Conservation (phyloP, 2,113 vertebrate species). For the Benthochromis sp. region DNA sequence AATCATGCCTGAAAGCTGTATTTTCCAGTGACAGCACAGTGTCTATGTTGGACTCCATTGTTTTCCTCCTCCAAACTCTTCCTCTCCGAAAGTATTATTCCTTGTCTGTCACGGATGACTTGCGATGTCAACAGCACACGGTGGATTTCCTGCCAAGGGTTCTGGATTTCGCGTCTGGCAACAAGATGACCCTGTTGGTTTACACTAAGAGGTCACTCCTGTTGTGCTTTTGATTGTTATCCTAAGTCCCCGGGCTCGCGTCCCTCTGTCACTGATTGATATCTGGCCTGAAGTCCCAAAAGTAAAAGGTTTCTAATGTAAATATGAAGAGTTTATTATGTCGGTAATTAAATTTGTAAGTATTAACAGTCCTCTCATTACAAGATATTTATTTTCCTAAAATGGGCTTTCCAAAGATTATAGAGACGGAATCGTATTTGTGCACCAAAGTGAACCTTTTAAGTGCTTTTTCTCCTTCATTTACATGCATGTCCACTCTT, state of each 20-base stretch:
- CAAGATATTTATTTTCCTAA: slow-evolving; percentile 37
- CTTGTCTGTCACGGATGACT: slow-evolving; percentile 50
- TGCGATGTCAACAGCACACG: slow-evolving; percentile 52
- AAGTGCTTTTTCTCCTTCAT: neutral
- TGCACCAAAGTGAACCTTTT: neutral
- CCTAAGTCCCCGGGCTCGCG: slow-evolving; percentile 29
- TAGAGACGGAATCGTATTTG: neutral
- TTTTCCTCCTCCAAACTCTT: neutral
- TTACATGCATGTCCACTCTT: neutral
- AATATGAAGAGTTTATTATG: slow-evolving; percentile 49
- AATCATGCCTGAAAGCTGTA: neutral
- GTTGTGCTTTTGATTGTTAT: slow-evolving; percentile 65
- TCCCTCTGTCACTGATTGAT: slow-evolving; percentile 38
- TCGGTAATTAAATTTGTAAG: slow-evolving; percentile 34
- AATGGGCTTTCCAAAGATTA: neutral
- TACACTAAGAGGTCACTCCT: slow-evolving; percentile 42
- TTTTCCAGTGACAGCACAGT: slow-evolving; percentile 6
- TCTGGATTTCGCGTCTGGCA: slow-evolving; percentile 56
- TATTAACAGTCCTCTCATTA: slow-evolving; percentile 46
- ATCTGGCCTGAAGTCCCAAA: slow-evolving; percentile 15
- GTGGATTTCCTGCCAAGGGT: slow-evolving; percentile 43
- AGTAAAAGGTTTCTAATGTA: slow-evolving; percentile 22
- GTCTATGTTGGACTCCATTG: neutral
- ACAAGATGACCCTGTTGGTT: slow-evolving; percentile 34
- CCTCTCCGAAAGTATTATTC: slow-evolving; percentile 54